Evolutionary conservation across 2,797 vertebrate genomes (phyloP), one percentile per base, ranked within the genome.

Genomic region (Paguma larvata): DNA sequence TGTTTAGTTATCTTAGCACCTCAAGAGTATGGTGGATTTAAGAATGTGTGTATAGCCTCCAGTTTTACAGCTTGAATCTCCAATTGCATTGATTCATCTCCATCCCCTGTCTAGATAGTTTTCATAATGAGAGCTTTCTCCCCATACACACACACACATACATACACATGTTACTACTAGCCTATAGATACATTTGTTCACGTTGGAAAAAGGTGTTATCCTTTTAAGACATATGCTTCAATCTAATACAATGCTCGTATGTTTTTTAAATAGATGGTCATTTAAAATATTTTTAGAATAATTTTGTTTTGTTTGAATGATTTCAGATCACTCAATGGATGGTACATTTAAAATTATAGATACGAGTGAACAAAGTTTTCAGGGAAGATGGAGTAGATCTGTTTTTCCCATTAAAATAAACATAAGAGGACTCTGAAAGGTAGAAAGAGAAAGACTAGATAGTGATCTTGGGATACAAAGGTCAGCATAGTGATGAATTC

Each of bases 41-140:
- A 89, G 53, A 85, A 79, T 38, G 38, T 38, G 38, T 38, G 38
- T 38, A 97, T 95, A 96, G 95, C 93, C 97, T 97, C 86, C 89
- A 93, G 84, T 97, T 96, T 97, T 95, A 95, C 89, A 98, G 93
- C 34, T 89, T 97, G 94, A 97, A 79, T 89, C 80, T 84, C 73
- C 72, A 95, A 78, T 89, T 94, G 90, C 2, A 1, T 90, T 94
- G 75, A 97, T 95, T 98, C 96, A 94, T 94, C 79, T 96, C 80
- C 34, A 77, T 92, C 15, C 68, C 63, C 65, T 83, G 77, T 96
- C 91, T 89, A 87, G 83, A 96, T 89, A 85, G 86, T 96, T 93
- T 87, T 85, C 65, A 91, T 48, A 85, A 96, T 94, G 94, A 97
- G 91, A 89, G 53, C 23, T 70, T 93, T 93, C 68, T 53, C 96